Conservation (phyloP, 2,797 vertebrate genomes). For the Sebastes hubbsi region DNA sequence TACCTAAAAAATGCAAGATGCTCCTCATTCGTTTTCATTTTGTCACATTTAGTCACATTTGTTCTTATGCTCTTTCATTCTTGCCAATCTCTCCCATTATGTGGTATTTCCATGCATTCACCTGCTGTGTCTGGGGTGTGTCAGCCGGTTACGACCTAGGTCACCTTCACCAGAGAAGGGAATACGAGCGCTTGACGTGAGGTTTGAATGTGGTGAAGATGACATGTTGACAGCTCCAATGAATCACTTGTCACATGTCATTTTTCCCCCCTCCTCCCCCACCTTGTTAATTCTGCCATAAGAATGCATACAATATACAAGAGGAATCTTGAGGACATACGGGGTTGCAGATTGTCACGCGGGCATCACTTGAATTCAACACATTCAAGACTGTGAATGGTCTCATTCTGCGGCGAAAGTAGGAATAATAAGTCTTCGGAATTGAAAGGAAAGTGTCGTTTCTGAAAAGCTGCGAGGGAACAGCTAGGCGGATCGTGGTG, state of each 20-base stretch:
- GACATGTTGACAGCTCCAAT: slow-evolving; percentile 81
- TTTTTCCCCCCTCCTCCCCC: slow-evolving; percentile 36
- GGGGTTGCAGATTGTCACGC: slow-evolving; percentile 65
- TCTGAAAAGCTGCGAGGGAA: slow-evolving; percentile 71
- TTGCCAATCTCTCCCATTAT: background rate
- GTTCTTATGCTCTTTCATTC: slow-evolving; percentile 3
- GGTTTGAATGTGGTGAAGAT: slow-evolving; percentile 75
- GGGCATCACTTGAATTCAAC: slow-evolving; percentile 50
- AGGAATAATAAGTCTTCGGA: slow-evolving; percentile 55
- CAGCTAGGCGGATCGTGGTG: slow-evolving; percentile 66
- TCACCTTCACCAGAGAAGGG: slow-evolving; percentile 68
- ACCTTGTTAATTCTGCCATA: slow-evolving; percentile 71
- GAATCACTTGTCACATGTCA: slow-evolving; percentile 76
- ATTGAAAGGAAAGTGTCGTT: slow-evolving; percentile 61
- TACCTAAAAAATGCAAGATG: background rate
- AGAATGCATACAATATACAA: slow-evolving; percentile 67
- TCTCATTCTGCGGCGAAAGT: slow-evolving; percentile 56
- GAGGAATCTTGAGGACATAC: slow-evolving; percentile 56
- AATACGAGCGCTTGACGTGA: slow-evolving; percentile 55
- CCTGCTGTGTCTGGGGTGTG: slow-evolving; percentile 73
- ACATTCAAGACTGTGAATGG: slow-evolving; percentile 56
- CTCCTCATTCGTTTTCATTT: background rate
- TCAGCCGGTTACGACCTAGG: slow-evolving; percentile 72
- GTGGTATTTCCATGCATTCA: slow-evolving; percentile 60
- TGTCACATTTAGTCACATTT: background rate